Evolutionary conservation across 2,888 invertebrate genomes (phyloP), one percentile per base, ranked within the genome.

Genomic region (Trileptium ribeirensis): DNA sequence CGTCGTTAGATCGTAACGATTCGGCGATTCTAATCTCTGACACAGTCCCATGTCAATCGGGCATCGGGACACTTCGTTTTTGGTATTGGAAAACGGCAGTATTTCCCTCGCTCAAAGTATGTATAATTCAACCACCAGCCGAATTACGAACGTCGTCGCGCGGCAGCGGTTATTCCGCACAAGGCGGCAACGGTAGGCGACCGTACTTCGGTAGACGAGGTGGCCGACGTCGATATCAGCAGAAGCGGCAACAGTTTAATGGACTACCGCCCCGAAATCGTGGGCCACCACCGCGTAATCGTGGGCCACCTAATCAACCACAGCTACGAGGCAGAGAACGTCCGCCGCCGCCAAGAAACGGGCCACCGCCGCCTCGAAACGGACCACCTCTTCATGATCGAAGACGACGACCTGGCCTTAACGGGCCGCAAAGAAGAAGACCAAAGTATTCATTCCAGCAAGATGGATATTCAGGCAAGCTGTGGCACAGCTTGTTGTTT

Each of bases 71-170:
- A 40, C 78, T 87, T 40, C 84, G 84, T 70, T 86, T 85, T 78
- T 87, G 86, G 87, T 87, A 87, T 82, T 87, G 85, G 83, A 86
- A 86, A 74, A 86, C 86, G 1, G 86, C 86, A 29, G 67, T 79
- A 1, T 83, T 84, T 33, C 84, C 86, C 0, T 80, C 82, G 8
- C 79, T 87, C 40, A 85, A 86, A 64, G 84, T 87, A 1, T 87
- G 87, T 82, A 84, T 86, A 0, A 83, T 86, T 3, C 85, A 85
- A 74, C 87, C 86, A 24, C 86, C 86, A 1, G 39, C 77, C 3
- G n/a, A 33, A 24, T 29, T 70, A 36, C 33, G 70, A 70, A 38
- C 36, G 3, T 51, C 24, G 8, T 24, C 51, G 51, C 51, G 24
- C 8, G 51, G 51, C 51, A 51, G 51, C 8, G 51, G 51, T 8